A percentile compares a stretch with the other conserved stretches of the same genome.
phyloP scores from a whole-genome alignment of 2,113 vertebrate genomes.

The Sylvilagus bachmani region DNA sequence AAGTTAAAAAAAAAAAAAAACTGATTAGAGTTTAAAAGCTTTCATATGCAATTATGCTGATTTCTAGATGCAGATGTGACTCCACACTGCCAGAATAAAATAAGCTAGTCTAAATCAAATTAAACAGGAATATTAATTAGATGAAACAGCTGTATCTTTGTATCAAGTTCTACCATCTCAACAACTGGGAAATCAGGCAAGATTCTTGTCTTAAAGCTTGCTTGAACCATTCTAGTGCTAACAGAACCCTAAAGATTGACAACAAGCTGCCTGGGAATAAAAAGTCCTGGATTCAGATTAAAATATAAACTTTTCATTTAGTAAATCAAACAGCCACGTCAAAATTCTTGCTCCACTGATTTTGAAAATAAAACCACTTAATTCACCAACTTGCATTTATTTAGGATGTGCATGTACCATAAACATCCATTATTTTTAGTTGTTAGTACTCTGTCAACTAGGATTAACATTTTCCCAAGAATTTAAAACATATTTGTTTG shows the following conservation, averaged over 20 bases:
- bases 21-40: conserved; percentile 43
- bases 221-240: not conserved
- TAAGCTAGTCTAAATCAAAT: not conserved
- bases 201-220: not conserved
- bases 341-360: conserved; percentile 34
- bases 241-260: not conserved
- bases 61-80: not conserved
- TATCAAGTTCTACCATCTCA: not conserved
- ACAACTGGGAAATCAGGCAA: not conserved
- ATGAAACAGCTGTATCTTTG: conserved; percentile 4
- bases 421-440: conserved; percentile 55
- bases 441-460: not conserved
- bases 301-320: not conserved
- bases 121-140: conserved; percentile 16
- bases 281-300: not conserved
- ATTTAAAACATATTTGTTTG: conserved; percentile 40
- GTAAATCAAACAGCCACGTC: not conserved
- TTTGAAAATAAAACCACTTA: conserved; percentile 44
- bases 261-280: not conserved
- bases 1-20: conserved; percentile 77
- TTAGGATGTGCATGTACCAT: not conserved
- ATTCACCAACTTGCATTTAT: not conserved
- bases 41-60: not conserved
- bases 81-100: not conserved
- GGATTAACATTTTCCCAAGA: not conserved